Conservation (phyloP, 2,888 invertebrate species). For the Caenorhabditis angaria region DNA sequence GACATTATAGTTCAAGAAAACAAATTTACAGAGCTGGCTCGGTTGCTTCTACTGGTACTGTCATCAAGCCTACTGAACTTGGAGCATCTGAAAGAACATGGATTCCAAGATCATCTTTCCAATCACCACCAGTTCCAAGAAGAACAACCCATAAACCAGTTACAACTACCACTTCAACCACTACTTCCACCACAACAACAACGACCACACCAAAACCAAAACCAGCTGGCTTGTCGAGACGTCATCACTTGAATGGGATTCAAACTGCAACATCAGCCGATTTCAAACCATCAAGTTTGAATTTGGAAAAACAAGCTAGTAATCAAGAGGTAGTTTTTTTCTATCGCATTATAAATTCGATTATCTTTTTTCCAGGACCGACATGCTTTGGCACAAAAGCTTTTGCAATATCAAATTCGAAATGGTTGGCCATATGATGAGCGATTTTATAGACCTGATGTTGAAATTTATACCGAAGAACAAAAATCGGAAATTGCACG, state of each 20-base stretch:
- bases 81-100: constrained; percentile 30
- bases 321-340: constrained; percentile 7
- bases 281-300: constrained; percentile 30
- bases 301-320: constrained; percentile 20
- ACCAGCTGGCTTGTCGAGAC: constrained; percentile 12
- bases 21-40: constrained; percentile 30
- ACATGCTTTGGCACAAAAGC: constrained; percentile 58
- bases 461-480: constrained; percentile 40
- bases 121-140: constrained; percentile 21
- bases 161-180: constrained; percentile 19
- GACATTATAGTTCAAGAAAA: background rate
- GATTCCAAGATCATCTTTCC: constrained; percentile 27
- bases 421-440: constrained; percentile 72
- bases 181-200: constrained; percentile 16
- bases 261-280: constrained; percentile 18
- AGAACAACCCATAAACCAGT: background rate
- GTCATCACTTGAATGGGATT: constrained; percentile 29
- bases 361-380: constrained; percentile 33
- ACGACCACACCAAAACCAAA: constrained; percentile 7
- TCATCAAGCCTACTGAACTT: constrained; percentile 30
- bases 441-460: constrained; percentile 63
- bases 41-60: background rate
- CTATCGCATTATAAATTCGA: background rate
- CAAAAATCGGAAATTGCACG: constrained; percentile 40
- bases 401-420: constrained; percentile 65